phyloP scores from a whole-genome alignment of 2,797 vertebrate genomes.

The Hydrophis major region DNA sequence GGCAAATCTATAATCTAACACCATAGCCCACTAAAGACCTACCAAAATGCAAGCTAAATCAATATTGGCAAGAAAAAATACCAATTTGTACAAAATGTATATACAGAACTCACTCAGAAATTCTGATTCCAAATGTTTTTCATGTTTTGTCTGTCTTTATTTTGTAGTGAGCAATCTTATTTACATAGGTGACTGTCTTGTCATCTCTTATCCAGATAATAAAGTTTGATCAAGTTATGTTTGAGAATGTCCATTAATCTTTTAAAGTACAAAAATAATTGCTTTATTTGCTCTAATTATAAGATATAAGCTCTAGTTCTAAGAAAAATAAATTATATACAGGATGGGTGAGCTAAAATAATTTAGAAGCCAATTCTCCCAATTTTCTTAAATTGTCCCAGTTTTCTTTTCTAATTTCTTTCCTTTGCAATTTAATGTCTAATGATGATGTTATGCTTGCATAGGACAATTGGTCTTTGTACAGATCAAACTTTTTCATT shows the following conservation, averaged over 20 bases:
- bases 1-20: background rate
- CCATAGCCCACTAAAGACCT: background rate
- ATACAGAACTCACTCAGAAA: background rate
- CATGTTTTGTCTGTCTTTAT: background rate
- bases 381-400: background rate
- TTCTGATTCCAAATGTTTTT: background rate
- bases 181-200: background rate
- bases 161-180: background rate
- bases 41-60: background rate
- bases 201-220: background rate
- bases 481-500: background rate
- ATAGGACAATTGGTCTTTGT: background rate
- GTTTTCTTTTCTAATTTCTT: background rate
- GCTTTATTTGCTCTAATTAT: background rate
- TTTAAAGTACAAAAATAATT: background rate
- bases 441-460: background rate
- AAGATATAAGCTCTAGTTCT: background rate
- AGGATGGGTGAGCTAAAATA: background rate
- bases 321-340: background rate
- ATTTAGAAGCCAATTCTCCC: background rate
- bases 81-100: background rate
- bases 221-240: background rate
- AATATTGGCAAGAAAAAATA: background rate
- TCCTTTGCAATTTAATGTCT: background rate
- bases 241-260: background rate